These are phyloP conservation scores for Ginglymostoma cirratum DNA, from an alignment of 2,113 vertebrate genomes.

Conservation along the genomic window DNA sequence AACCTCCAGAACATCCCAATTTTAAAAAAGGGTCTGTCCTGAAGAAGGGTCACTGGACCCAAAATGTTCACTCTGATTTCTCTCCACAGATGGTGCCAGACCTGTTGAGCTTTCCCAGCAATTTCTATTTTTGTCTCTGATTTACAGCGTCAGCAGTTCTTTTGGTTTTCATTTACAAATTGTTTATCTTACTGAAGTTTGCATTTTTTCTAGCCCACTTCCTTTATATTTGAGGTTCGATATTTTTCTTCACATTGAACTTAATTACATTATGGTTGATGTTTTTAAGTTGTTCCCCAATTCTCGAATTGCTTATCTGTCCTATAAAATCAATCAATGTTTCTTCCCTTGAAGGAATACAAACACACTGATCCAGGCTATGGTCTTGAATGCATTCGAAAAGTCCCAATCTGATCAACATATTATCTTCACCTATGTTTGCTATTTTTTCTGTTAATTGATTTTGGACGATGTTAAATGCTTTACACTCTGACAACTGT, in stretches of 20 bases:
- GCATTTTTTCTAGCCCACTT: background rate
- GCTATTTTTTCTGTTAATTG: background rate
- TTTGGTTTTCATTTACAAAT: no score
- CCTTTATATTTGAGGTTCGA: background rate
- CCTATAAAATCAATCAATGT: background rate
- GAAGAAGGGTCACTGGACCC: no score
- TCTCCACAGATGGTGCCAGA: no score
- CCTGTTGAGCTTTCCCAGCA: no score
- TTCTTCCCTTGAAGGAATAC: background rate
- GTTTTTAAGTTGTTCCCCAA: background rate
- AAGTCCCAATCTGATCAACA: background rate
- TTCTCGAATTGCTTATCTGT: background rate
- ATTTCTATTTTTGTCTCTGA: no score
- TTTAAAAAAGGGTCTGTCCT: no score
- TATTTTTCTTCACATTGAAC: background rate
- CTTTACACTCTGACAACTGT: background rate
- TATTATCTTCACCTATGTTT: background rate
- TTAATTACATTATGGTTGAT: background rate
- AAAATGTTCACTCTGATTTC: no score
- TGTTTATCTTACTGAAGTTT: background rate
- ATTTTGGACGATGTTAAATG: background rate
- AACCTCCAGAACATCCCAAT: no score
- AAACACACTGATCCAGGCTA: background rate
- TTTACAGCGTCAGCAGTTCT: no score
- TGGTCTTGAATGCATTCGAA: background rate